Conservation (phyloP, 2,113 vertebrate species). For the Beaufortia kweichowensis region DNA sequence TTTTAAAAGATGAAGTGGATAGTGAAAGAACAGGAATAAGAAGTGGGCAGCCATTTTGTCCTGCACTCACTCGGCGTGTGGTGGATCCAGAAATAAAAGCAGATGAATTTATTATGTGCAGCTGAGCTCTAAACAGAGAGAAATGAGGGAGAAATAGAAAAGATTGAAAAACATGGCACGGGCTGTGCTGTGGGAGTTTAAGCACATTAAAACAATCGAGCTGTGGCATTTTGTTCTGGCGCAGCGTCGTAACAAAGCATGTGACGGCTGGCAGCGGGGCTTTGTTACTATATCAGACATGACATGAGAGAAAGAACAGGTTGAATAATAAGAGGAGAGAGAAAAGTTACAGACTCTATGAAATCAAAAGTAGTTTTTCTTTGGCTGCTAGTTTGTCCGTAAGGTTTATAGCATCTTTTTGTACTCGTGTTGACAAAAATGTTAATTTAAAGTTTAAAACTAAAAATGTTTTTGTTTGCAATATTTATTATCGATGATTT, state of each 20-base stretch:
- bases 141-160: constrained; percentile 1
- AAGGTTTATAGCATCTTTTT: too few species aligned
- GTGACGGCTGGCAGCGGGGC: constrained; percentile 14
- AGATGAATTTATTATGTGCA: constrained; percentile 37
- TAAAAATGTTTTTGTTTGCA: too few species aligned
- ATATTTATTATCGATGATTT: too few species aligned
- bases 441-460: too few species aligned
- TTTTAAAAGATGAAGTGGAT: neutral
- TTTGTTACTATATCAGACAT: neutral
- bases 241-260: neutral
- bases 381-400: neutral
- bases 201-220: constrained; percentile 49
- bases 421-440: too few species aligned
- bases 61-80: neutral
- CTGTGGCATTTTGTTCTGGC: constrained; percentile 36
- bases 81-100: constrained; percentile 29
- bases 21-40: neutral
- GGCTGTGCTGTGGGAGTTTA: constrained; percentile 41
- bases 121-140: constrained; percentile 24
- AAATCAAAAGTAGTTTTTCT: neutral
- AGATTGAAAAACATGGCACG: constrained; percentile 28
- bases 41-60: constrained; percentile 19
- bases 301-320: neutral
- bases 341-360: neutral
- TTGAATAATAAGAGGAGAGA: neutral